A percentile compares a stretch with the other conserved stretches of the same genome.
phyloP scores from a whole-genome alignment of 2,888 invertebrate genomes.

The Cyrtodaria siliqua region DNA sequence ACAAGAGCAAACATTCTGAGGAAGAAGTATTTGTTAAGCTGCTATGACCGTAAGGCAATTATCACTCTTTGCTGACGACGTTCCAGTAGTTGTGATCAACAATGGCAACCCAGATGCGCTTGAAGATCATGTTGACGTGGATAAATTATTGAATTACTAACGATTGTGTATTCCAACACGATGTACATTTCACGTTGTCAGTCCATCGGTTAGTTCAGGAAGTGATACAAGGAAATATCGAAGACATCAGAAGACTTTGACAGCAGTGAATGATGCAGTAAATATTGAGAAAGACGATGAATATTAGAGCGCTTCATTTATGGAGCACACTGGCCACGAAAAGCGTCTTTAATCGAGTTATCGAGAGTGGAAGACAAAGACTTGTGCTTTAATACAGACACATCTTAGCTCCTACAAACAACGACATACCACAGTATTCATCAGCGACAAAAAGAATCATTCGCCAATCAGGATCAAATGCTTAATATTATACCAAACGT shows the following conservation, averaged over 20 bases:
- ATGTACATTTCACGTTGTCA: no score
- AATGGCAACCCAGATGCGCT: no score
- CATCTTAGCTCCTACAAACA: slow-evolving; percentile 2
- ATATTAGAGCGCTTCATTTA: slow-evolving; percentile 5
- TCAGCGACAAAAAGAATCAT: slow-evolving; percentile 43
- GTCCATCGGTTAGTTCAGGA: slow-evolving; percentile 55
- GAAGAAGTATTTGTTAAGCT: no score
- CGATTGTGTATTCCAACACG: no score
- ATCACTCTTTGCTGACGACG: no score
- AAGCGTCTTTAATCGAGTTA: background rate
- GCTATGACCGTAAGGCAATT: no score
- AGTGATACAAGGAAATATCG: slow-evolving; percentile 35
- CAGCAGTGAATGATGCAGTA: slow-evolving; percentile 17
- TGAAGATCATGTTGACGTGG: slow-evolving; percentile 5
- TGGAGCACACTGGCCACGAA: slow-evolving; percentile 39
- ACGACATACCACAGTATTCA: slow-evolving; percentile 32
- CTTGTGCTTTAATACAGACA: slow-evolving; percentile 27
- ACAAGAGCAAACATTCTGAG: no score
- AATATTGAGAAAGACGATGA: background rate
- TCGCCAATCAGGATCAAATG: slow-evolving; percentile 36
- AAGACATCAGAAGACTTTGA: background rate
- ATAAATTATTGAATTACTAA: slow-evolving; percentile 28
- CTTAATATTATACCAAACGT: slow-evolving; percentile 23
- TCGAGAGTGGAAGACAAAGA: background rate
- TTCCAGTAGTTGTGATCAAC: no score